Conservation (phyloP, 2,113 vertebrate genomes). For the Antigone vipio region DNA sequence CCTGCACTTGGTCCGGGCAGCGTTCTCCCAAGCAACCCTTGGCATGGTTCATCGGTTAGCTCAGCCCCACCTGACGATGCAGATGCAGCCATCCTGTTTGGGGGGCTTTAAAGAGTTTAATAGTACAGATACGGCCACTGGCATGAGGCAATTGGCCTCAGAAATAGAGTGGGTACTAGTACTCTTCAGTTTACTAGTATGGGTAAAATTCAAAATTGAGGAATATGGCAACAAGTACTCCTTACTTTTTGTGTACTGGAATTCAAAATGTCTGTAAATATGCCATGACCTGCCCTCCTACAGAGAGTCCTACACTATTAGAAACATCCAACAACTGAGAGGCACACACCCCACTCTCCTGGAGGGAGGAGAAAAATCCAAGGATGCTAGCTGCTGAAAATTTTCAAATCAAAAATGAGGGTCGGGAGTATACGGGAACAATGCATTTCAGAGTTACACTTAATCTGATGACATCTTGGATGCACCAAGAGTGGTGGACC, state of each 20-base stretch:
- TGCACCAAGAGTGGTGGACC: not conserved
- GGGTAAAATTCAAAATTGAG: not conserved
- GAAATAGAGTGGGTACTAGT: not conserved
- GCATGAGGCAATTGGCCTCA: not conserved
- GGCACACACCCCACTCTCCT: not conserved
- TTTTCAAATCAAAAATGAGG: not conserved
- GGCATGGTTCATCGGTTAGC: not conserved
- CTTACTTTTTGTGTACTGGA: not conserved
- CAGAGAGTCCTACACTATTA: accelerated
- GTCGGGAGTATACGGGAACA: not conserved
- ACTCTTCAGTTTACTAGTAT: not conserved
- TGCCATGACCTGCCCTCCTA: not conserved
- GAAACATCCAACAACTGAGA: not conserved
- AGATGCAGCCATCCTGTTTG: not conserved
- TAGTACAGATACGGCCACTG: not conserved
- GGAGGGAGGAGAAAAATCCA: not conserved
- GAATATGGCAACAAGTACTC: not conserved
- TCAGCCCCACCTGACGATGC: not conserved
- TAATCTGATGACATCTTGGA: not conserved
- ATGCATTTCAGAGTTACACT: not conserved
- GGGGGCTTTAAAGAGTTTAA: not conserved
- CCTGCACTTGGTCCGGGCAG: not conserved
- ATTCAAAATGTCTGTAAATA: not conserved
- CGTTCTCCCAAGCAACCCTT: not conserved
- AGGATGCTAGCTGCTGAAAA: not conserved